phyloP scores from a whole-genome alignment of 2,113 vertebrate species.

The Hoplias malabaricus region DNA sequence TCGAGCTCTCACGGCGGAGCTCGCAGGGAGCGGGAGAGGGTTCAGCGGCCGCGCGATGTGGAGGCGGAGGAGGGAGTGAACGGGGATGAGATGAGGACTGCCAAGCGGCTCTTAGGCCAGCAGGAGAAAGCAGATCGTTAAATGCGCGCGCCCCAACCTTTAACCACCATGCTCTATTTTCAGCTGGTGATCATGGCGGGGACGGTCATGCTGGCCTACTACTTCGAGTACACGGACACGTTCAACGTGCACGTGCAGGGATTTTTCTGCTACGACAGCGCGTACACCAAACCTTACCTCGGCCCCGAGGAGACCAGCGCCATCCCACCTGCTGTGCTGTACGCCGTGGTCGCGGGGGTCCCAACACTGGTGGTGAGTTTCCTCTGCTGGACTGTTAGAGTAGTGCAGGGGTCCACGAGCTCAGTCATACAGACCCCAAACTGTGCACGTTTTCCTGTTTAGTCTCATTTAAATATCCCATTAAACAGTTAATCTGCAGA shows the following conservation, averaged over 20 bases:
- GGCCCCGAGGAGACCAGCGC: constrained; percentile 92
- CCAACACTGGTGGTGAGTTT: constrained; percentile 90
- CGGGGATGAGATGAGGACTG: constrained; percentile 64
- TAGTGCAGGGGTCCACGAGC: neutral
- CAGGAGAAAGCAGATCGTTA: constrained; percentile 56
- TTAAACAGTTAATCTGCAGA: too few species aligned
- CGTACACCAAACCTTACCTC: constrained; percentile 92
- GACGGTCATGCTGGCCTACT: constrained; percentile 96
- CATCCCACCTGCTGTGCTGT: constrained; percentile 87
- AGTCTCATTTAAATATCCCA: too few species aligned
- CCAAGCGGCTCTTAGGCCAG: constrained; percentile 28
- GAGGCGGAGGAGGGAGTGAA: constrained; percentile 54
- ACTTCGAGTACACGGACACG: constrained; percentile 97
- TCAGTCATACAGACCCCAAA: too few species aligned
- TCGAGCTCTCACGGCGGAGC: constrained; percentile 21
- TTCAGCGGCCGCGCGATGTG: constrained; percentile 42
- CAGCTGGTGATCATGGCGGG: constrained; percentile 99
- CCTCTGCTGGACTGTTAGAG: neutral
- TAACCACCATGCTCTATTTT: constrained; percentile 92
- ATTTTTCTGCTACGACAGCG: constrained; percentile 94
- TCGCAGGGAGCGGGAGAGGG: neutral
- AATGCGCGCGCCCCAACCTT: constrained; percentile 64
- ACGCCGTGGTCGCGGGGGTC: constrained; percentile 85
- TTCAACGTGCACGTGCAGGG: constrained; percentile 94
- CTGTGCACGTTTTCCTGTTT: too few species aligned